Base-by-base conservation (phyloP, 1,140 invertebrate species). In the Megathymus violae region DNA sequence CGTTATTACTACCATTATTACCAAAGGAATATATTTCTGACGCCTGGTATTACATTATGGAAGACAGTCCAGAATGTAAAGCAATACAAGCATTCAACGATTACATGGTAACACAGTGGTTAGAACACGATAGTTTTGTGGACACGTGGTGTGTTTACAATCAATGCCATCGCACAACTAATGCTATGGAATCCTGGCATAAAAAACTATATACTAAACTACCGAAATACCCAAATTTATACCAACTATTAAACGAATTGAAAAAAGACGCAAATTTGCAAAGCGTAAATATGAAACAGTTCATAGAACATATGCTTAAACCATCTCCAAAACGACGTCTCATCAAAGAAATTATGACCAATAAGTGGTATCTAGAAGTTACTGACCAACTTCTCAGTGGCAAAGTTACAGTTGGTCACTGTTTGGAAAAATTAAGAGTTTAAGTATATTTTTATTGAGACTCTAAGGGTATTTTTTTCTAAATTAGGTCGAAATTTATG, bases 81-180 rank as follows among this genome's bases (percentile, higher is more conserved):
- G 25, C 15, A 36, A 46, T 46, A 27, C 25, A 47, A 47, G 41
- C 25, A 47, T 56, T 56, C 19, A 56, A 56, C 34, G 38, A 56
- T 11, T 56, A 56, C 36, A 56, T 56, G 36, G 51, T 56, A 15
- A 36, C 38, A 56, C 36, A 56, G 25, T 56, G 36, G 51, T 36
- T 56, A 56, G 51, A 41, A 41, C 10, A 56, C 36, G 51, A 56
- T 16, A 41, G 15, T 46, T 46, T 46, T 46, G 43, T 46, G 10
- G 43, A 46, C 43, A 48, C 19, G 17, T 48, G 46, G 46, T 31
- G 27, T 31, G 27, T 31, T 7, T 31, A 4, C 7, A 7, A 31
- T 31, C 27, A 31, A 7, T 1, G 27, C 3, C 27, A 31, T 31
- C 47, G 43, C 43, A 46, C 43, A 46, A 46, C 15, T 19, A 46